phyloP scores from a whole-genome alignment of 2,888 invertebrate species.

The Tipula helvola region DNA sequence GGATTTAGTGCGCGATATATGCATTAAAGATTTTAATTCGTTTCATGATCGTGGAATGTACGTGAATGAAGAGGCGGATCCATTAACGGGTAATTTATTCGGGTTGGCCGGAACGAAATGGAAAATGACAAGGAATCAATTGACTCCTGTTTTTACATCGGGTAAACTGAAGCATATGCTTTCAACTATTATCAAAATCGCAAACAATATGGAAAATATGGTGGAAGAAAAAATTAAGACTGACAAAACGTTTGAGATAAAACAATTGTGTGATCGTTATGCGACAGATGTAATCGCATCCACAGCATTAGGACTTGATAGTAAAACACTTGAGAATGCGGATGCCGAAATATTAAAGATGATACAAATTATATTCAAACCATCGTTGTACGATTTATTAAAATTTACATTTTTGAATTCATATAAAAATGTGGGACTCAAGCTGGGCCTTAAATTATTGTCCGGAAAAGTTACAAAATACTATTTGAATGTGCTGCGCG shows the following conservation, averaged over 20 bases:
- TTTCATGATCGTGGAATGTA: conserved; percentile 54
- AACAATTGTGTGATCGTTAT: neutral
- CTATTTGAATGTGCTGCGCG: neutral
- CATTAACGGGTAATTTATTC: conserved; percentile 47
- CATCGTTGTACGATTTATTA: neutral
- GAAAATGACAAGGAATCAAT: conserved; percentile 46
- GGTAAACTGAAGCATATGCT: conserved; percentile 24
- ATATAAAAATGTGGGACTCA: neutral
- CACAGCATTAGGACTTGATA: neutral
- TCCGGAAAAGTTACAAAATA: neutral
- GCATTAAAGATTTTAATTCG: conserved; percentile 48
- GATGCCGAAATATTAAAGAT: neutral
- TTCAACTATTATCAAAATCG: conserved; percentile 21
- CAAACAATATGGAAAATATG: neutral
- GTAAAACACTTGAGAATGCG: neutral
- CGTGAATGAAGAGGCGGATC: conserved; percentile 47
- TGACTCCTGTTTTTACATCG: conserved; percentile 54
- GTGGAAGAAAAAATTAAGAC: neutral
- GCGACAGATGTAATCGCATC: neutral
- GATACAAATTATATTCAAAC: neutral
- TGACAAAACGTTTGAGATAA: neutral
- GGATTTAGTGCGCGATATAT: conserved; percentile 44
- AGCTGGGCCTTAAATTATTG: neutral
- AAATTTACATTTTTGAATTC: neutral
- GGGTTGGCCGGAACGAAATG: conserved; percentile 44